phyloP scores from a whole-genome alignment of 2,888 invertebrate species.

The Pristionchus japonicus region DNA sequence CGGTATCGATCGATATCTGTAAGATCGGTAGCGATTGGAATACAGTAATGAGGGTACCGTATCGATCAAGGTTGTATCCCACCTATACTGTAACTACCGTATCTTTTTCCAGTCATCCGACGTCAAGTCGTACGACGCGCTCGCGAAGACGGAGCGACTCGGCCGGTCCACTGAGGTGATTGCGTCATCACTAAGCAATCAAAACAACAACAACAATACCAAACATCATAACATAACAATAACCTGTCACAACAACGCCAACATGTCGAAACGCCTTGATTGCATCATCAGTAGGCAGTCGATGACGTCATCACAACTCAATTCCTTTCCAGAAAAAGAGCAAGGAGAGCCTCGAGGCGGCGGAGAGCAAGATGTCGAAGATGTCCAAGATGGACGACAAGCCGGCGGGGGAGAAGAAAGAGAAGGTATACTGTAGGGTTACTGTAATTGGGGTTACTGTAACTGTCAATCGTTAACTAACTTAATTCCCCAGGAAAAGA shows the following conservation, averaged over 20 bases:
- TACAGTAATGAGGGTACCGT: too few relatives aligned
- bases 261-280: too few relatives aligned
- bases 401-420: not conserved
- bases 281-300: not conserved
- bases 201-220: too few relatives aligned
- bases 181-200: too few relatives aligned
- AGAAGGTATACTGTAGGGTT: not conserved
- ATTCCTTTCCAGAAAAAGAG: not conserved
- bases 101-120: not conserved
- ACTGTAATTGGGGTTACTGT: not conserved
- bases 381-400: not conserved
- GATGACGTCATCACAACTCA: not conserved
- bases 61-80: too few relatives aligned
- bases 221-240: too few relatives aligned
- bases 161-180: too few relatives aligned
- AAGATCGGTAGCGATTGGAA: not conserved
- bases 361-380: not conserved
- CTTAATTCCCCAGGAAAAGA: not conserved
- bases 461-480: not conserved
- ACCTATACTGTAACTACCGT: not conserved
- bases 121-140: not conserved
- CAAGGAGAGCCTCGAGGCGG: not conserved
- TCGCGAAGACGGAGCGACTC: not conserved
- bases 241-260: too few relatives aligned
- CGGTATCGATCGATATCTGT: not conserved